phyloP scores from a whole-genome alignment of 2,888 invertebrate species.

The Cephus pulcher region DNA sequence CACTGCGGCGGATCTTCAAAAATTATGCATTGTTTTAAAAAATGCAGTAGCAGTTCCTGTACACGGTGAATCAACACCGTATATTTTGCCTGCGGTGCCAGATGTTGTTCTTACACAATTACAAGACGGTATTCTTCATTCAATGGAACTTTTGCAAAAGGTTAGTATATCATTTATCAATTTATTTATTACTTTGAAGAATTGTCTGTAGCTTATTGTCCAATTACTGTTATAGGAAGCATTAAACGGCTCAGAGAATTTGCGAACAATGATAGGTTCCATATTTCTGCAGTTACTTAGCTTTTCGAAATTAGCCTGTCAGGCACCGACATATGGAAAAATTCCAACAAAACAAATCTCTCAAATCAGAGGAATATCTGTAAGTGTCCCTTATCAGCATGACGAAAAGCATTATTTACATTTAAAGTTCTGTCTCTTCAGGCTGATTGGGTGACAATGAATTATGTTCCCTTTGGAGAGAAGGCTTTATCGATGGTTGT shows the following conservation, averaged over 20 bases:
- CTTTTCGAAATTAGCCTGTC: constrained; percentile 79
- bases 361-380: constrained; percentile 60
- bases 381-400: constrained; percentile 36
- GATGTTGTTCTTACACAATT: constrained; percentile 85
- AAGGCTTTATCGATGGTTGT: constrained; percentile 81
- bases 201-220: constrained; percentile 16
- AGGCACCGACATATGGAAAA: constrained; percentile 71
- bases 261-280: constrained; percentile 75
- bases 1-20: constrained; percentile 79
- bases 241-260: constrained; percentile 69
- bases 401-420: constrained; percentile 10
- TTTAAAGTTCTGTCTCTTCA: constrained; percentile 56
- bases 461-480: constrained; percentile 89
- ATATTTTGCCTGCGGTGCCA: constrained; percentile 82
- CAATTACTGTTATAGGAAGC: constrained; percentile 68
- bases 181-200: neutral
- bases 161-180: constrained; percentile 60
- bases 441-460: constrained; percentile 82
- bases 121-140: constrained; percentile 87
- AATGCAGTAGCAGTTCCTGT: constrained; percentile 85
- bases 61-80: constrained; percentile 82
- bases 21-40: constrained; percentile 81
- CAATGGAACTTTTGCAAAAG: constrained; percentile 89
- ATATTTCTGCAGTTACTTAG: constrained; percentile 76
- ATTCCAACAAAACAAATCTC: constrained; percentile 69